These are phyloP conservation scores for Ancistrus triradiatus DNA, from an alignment of 2,113 vertebrate genomes.

Conservation along the genomic window DNA sequence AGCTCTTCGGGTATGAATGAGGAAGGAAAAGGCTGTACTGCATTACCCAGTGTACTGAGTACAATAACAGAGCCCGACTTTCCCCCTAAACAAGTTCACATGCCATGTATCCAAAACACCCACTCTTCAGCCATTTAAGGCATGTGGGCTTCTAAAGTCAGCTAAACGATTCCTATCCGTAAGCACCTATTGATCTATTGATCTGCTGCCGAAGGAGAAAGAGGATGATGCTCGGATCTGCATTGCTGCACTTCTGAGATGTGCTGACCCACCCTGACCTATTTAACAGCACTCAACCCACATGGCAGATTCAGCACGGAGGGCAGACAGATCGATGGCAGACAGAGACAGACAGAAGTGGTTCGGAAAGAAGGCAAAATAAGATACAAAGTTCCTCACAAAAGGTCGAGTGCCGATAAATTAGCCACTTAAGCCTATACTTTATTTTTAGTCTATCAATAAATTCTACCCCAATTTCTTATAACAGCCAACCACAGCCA, in stretches of 20 bases:
- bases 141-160: not conserved
- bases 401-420: no score
- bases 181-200: slow-evolving; percentile 11
- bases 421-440: no score
- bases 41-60: slow-evolving; percentile 7
- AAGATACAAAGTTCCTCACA: no score
- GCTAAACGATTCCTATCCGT: not conserved
- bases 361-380: no score
- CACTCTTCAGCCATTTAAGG: not conserved
- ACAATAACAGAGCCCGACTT: slow-evolving; percentile 14
- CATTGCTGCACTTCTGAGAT: not conserved
- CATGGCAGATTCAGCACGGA: slow-evolving; percentile 5
- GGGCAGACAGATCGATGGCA: not conserved
- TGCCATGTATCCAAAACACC: not conserved
- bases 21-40: slow-evolving; percentile 30
- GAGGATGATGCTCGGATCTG: not conserved
- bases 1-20: not conserved
- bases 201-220: slow-evolving; percentile 8
- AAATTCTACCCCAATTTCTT: no score
- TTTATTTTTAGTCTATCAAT: no score
- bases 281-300: not conserved
- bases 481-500: no score
- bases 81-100: slow-evolving; percentile 1
- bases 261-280: slow-evolving; percentile 5
- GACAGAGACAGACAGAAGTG: not conserved